phyloP scores from a whole-genome alignment of 2,888 invertebrate species.

The Drosophila setosimentum region DNA sequence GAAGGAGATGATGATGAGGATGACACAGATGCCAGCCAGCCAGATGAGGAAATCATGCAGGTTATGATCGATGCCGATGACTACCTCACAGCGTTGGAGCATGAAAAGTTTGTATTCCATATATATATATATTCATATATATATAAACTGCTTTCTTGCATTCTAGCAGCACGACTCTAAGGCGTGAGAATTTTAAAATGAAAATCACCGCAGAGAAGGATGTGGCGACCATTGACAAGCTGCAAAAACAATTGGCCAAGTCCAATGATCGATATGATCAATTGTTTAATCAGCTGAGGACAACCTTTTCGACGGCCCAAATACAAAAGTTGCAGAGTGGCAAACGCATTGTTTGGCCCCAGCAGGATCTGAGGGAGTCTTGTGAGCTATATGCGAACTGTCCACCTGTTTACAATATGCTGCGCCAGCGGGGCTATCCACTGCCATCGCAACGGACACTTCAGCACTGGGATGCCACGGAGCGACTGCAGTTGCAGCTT shows the following conservation, averaged over 20 bases:
- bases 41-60: constrained; percentile 16
- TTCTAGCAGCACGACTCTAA: constrained; percentile 23
- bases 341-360: constrained; percentile 25
- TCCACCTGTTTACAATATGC: constrained; percentile 8
- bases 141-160: not conserved
- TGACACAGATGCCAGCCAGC: not conserved
- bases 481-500: not conserved
- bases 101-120: constrained; percentile 30
- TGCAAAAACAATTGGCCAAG: constrained; percentile 25
- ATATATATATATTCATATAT: too few relatives aligned
- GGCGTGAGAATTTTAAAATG: constrained; percentile 29
- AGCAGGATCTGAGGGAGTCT: constrained; percentile 21
- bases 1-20: not conserved
- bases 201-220: constrained; percentile 1
- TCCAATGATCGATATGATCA: constrained; percentile 7
- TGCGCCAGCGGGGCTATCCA: constrained; percentile 23
- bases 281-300: not conserved
- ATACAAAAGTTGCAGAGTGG: constrained; percentile 27
- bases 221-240: not conserved
- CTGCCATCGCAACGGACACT: constrained; percentile 22
- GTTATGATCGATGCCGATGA: constrained; percentile 37
- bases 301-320: constrained; percentile 24
- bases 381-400: constrained; percentile 9
- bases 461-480: not conserved
- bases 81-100: constrained; percentile 25